Percentiles rank a stretch among this genome's conserved stretches.
Evolutionary conservation across 2,888 invertebrate species (phyloP).

Genomic region (Lottia scabra): DNA sequence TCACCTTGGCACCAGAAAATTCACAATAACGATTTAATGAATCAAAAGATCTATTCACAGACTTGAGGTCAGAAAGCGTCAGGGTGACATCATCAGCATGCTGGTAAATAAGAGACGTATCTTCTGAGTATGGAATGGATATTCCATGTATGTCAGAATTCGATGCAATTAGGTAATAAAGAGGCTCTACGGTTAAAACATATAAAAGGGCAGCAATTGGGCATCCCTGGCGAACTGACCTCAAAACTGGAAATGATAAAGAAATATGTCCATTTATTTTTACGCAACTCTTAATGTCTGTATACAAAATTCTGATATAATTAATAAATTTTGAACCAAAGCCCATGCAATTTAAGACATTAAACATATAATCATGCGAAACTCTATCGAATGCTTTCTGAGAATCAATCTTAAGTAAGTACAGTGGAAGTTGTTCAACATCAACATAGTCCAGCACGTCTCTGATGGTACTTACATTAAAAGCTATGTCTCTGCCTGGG

Average conservation of each 20-base stretch:
- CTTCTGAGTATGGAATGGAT: neutral
- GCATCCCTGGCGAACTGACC: neutral
- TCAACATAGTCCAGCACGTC: constrained; percentile 36
- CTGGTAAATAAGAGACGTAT: neutral
- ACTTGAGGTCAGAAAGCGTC: neutral
- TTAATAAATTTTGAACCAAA: constrained; percentile 34
- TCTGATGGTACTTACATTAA: constrained; percentile 35
- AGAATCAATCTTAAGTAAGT: constrained; percentile 39
- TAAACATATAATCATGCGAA: constrained; percentile 35
- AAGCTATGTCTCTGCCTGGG: constrained; percentile 36
- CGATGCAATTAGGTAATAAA: neutral
- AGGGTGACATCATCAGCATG: neutral
- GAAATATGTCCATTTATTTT: constrained; percentile 35
- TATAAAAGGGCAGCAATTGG: neutral
- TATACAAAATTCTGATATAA: constrained; percentile 38
- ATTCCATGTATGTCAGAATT: neutral
- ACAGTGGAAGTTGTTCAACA: constrained; percentile 29
- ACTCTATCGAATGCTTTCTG: constrained; percentile 45
- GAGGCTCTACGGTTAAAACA: neutral
- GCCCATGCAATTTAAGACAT: constrained; percentile 32
- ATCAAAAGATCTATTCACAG: neutral
- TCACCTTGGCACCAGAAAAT: neutral
- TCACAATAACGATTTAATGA: neutral
- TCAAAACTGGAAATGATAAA: constrained; percentile 7
- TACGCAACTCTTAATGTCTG: constrained; percentile 29